A percentile compares a stretch with the other conserved stretches of the same genome.
Conservation (phyloP, 2,113 vertebrate genomes). For the Chloropsis cyanopogon region DNA sequence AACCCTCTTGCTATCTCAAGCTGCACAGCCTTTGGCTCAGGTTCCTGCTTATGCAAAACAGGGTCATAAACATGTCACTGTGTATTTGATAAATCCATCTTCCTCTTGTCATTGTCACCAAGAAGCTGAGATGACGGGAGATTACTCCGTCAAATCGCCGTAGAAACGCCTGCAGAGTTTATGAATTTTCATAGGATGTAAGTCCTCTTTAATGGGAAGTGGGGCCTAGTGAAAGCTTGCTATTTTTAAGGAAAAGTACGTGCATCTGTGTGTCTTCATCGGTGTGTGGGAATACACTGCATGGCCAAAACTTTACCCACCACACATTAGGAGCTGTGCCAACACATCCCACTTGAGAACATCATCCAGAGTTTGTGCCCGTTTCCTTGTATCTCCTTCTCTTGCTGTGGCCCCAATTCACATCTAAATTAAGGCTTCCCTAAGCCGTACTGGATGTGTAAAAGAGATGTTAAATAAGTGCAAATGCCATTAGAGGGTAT, state of each 20-base stretch:
- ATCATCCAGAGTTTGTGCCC: neutral
- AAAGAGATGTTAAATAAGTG: conserved; percentile 29
- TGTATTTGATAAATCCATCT: conserved; percentile 77
- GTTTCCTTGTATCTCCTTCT: neutral
- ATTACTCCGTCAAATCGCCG: conserved; percentile 67
- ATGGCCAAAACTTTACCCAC: neutral
- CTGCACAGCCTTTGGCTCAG: conserved; percentile 63
- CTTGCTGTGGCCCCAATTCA: neutral
- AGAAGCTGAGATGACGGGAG: conserved; percentile 69
- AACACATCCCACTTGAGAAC: neutral
- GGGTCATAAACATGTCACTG: conserved; percentile 69
- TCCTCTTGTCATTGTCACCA: conserved; percentile 73
- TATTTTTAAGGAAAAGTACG: neutral
- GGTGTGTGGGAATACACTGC: neutral
- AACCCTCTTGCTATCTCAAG: conserved; percentile 59
- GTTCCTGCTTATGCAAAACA: conserved; percentile 69
- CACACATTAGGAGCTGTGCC: neutral
- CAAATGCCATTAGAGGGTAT: conserved; percentile 34
- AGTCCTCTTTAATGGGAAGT: conserved; percentile 65
- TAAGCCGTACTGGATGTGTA: neutral
- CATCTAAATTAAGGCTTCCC: neutral
- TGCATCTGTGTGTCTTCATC: neutral
- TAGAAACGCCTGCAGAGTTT: conserved; percentile 68
- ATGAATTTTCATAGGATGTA: conserved; percentile 68
- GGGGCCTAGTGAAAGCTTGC: conserved; percentile 14